Percentiles rank a stretch among this genome's conserved stretches.
phyloP scores from a whole-genome alignment of 2,113 vertebrate genomes.

The Trogon surrucura region DNA sequence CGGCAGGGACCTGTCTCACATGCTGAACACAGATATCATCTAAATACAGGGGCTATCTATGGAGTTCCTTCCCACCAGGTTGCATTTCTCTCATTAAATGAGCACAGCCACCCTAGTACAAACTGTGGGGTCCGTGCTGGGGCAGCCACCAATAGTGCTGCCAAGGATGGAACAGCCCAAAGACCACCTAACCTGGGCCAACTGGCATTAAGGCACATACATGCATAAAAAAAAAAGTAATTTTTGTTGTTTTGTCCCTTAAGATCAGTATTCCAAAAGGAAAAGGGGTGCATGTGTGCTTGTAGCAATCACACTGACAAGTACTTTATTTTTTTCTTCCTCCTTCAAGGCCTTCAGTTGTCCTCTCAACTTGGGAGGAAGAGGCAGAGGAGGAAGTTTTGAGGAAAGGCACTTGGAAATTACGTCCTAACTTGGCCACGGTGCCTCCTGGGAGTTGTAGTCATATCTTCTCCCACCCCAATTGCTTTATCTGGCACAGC shows the following conservation, averaged over 20 bases:
- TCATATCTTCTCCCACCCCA: background rate
- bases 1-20: background rate
- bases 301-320: background rate
- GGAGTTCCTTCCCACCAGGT: background rate
- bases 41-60: background rate
- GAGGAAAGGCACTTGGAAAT: background rate
- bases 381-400: background rate
- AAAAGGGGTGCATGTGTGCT: background rate
- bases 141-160: background rate
- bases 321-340: background rate
- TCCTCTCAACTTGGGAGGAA: background rate
- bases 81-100: background rate
- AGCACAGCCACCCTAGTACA: background rate
- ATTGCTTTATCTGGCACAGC: background rate
- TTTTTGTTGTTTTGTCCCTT: background rate
- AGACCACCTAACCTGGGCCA: background rate
- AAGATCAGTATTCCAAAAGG: background rate
- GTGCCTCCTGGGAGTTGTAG: conserved; percentile 32
- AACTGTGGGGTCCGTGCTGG: rapidly evolving
- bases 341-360: background rate
- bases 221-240: background rate
- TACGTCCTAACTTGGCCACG: background rate
- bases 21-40: background rate
- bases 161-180: background rate
- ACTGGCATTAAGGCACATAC: background rate